These are phyloP conservation scores for Gerris buenoi DNA, from an alignment of 1,140 invertebrate species.

Conservation along the genomic window DNA sequence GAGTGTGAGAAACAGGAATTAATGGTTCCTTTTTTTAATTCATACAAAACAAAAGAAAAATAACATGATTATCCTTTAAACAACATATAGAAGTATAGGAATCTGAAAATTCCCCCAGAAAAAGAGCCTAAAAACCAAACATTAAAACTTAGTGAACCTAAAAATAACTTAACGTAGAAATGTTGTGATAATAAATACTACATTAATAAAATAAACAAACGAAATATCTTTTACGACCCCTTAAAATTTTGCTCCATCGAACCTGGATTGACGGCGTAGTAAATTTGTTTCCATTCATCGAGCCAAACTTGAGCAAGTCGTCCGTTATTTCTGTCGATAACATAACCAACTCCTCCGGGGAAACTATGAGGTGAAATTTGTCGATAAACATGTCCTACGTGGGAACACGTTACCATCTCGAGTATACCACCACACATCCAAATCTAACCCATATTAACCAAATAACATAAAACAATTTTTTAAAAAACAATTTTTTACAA, in stretches of 20 bases:
- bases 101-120: no score
- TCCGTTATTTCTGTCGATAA: constrained; percentile 97
- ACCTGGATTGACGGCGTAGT: constrained; percentile 96
- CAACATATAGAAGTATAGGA: no score
- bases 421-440: constrained; percentile 93
- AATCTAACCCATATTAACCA: constrained; percentile 55
- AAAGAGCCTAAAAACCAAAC: no score
- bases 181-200: no score
- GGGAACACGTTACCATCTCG: constrained; percentile 81
- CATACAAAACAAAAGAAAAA: not conserved
- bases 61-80: not conserved
- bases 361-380: constrained; percentile 98
- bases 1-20: not conserved
- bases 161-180: no score
- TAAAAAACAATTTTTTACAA: no score
- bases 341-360: constrained; percentile 91
- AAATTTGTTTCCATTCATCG: constrained; percentile 95
- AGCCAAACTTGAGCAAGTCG: constrained; percentile 93
- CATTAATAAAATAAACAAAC: no score
- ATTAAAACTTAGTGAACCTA: no score
- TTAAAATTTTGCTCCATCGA: no score
- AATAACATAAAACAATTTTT: no score
- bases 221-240: no score
- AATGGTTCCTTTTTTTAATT: not conserved
- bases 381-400: constrained; percentile 92